A percentile compares a stretch with the other conserved stretches of the same genome.
Conservation (phyloP, 2,797 vertebrate species). For the Thunnus albacares region DNA sequence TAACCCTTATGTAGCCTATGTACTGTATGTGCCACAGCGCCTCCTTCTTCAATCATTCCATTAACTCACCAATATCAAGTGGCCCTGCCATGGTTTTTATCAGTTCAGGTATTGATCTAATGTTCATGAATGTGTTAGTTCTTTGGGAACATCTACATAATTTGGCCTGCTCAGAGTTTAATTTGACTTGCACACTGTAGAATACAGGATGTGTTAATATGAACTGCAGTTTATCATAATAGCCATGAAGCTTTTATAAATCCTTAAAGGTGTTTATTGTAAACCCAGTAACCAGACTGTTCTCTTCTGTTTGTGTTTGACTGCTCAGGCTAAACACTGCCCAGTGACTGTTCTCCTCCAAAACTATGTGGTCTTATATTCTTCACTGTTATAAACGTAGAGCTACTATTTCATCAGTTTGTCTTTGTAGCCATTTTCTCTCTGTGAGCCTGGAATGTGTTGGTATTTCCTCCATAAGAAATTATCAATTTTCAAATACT, state of each 20-base stretch:
- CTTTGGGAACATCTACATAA: slow-evolving; percentile 50
- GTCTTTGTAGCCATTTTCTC: slow-evolving; percentile 57
- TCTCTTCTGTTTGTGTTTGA: slow-evolving; percentile 76
- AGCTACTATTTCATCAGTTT: slow-evolving; percentile 63
- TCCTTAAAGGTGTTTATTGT: slow-evolving; percentile 69
- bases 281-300: slow-evolving; percentile 77
- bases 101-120: slow-evolving; percentile 63
- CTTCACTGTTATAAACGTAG: slow-evolving; percentile 64
- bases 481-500: slow-evolving; percentile 42
- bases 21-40: slow-evolving; percentile 80
- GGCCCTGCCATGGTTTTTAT: slow-evolving; percentile 56
- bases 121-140: slow-evolving; percentile 73
- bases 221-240: slow-evolving; percentile 62
- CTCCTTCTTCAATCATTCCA: slow-evolving; percentile 84
- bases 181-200: slow-evolving; percentile 66
- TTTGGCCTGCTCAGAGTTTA: slow-evolving; percentile 36
- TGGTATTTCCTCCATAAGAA: slow-evolving; percentile 42
- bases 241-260: slow-evolving; percentile 69
- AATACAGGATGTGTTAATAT: slow-evolving; percentile 58
- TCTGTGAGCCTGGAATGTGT: slow-evolving; percentile 43
- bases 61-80: slow-evolving; percentile 63
- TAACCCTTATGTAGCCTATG: slow-evolving; percentile 78
- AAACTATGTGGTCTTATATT: slow-evolving; percentile 71
- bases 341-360: slow-evolving; percentile 81
- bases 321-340: slow-evolving; percentile 87